phyloP scores from a whole-genome alignment of 2,113 vertebrate species.

The Scolopax mira region DNA sequence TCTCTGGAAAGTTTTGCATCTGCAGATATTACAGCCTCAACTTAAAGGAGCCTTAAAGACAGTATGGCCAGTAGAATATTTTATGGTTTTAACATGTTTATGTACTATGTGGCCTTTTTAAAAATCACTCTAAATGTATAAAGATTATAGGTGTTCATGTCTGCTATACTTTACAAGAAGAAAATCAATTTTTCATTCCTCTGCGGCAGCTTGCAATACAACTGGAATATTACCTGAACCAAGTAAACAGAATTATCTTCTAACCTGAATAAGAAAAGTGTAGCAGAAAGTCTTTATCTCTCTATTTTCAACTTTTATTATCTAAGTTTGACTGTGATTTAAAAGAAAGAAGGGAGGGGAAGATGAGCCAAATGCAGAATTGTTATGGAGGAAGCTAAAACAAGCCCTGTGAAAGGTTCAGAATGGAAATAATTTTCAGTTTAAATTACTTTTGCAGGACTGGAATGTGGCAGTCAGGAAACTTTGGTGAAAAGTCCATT shows the following conservation, averaged over 20 bases:
- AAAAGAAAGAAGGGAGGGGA: background rate
- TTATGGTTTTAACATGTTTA: background rate
- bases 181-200: conserved; percentile 75
- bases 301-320: conserved; percentile 49
- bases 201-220: conserved; percentile 34
- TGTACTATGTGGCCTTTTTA: background rate
- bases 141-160: conserved; percentile 19
- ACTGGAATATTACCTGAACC: conserved; percentile 65
- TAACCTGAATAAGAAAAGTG: conserved; percentile 47
- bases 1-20: background rate
- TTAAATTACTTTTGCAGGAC: conserved; percentile 38
- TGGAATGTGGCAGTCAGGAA: background rate
- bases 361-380: conserved; percentile 20
- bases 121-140: conserved; percentile 27
- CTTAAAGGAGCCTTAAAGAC: background rate
- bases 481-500: background rate
- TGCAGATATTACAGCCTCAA: background rate
- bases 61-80: background rate
- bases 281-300: conserved; percentile 53
- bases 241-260: conserved; percentile 74
- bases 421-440: conserved; percentile 56
- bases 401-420: background rate
- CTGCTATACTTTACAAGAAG: conserved; percentile 19
- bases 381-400: background rate
- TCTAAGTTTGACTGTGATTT: conserved; percentile 44